Conservation (phyloP, 2,113 vertebrate species). For the Clarias gariepinus region DNA sequence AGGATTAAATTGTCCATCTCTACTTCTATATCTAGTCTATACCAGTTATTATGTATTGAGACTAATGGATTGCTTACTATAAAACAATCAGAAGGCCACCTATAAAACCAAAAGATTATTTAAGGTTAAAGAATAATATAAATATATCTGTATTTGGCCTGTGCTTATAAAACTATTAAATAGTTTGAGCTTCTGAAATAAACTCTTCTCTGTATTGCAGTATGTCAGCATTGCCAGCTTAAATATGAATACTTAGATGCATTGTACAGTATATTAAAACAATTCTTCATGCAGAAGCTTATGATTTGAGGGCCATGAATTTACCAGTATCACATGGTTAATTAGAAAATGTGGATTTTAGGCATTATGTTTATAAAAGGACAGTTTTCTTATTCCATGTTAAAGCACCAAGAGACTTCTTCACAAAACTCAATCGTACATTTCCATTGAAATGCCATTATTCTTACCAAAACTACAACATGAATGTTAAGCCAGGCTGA, state of each 20-base stretch:
- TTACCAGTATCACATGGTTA: not conserved
- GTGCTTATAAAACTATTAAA: not conserved
- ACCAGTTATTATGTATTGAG: conserved; percentile 6
- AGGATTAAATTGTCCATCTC: not conserved
- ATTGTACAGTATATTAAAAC: not conserved
- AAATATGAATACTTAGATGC: not conserved
- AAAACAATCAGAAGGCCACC: not conserved
- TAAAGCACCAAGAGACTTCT: not conserved
- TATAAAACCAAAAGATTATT: not conserved
- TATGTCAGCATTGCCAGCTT: not conserved
- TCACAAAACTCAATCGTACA: not conserved
- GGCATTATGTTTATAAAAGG: not conserved
- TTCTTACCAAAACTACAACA: not conserved
- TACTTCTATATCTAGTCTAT: not conserved
- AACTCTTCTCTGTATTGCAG: not conserved
- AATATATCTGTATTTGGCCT: not conserved
- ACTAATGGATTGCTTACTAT: not conserved
- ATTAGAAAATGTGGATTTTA: not conserved
- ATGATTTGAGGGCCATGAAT: not conserved
- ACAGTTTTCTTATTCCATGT: not conserved
- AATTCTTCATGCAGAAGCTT: not conserved
- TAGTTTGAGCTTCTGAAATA: not conserved
- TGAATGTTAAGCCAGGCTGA: not conserved
- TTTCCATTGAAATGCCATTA: not conserved
- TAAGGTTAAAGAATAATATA: not conserved